phyloP scores from a whole-genome alignment of 2,797 vertebrate species.

The Trichosurus vulpecula region DNA sequence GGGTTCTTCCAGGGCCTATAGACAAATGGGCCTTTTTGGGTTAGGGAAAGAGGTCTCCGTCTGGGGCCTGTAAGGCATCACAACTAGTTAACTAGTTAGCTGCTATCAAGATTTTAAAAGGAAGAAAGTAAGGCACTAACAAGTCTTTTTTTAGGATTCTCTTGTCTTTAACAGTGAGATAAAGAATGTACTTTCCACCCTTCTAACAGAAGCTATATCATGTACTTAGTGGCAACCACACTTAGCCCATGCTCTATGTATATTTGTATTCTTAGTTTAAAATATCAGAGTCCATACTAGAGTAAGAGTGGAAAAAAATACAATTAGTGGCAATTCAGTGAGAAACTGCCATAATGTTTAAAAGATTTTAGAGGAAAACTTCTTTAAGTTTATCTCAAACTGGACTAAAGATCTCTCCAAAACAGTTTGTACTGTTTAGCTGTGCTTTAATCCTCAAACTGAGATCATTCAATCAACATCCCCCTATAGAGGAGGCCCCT shows the following conservation, averaged over 20 bases:
- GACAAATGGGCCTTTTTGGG: no score
- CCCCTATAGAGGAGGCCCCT: rapidly evolving
- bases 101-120: background rate
- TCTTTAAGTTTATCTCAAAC: background rate
- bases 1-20: no score
- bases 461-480: background rate
- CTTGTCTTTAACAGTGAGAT: background rate
- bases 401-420: background rate
- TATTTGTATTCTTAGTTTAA: background rate
- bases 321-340: background rate
- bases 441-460: background rate
- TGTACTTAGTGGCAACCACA: background rate
- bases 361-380: background rate
- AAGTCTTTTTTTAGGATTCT: background rate
- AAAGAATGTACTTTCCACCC: background rate
- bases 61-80: no score
- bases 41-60: no score
- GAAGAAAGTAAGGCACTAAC: background rate
- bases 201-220: background rate
- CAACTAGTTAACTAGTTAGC: background rate
- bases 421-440: background rate
- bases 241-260: background rate
- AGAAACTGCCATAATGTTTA: background rate
- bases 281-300: background rate
- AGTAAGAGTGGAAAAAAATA: background rate